Base-by-base conservation (phyloP, 2,113 vertebrate genomes). In the Onychostruthus taczanowskii region DNA sequence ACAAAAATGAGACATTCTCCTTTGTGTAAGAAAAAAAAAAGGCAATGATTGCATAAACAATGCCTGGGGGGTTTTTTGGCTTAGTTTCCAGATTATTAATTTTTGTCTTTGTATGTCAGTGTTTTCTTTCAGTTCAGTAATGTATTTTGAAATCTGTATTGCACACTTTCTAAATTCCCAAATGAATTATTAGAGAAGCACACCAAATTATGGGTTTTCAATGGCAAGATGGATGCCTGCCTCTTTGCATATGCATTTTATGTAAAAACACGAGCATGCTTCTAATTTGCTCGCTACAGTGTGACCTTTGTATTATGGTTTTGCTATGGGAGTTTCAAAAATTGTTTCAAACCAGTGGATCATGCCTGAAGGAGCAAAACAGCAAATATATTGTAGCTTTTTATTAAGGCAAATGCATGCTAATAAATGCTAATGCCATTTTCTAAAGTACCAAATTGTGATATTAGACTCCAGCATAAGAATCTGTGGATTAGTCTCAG, bases 361-460 rank as follows among this genome's bases (percentile, higher is more conserved):
- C 75, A 27, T 63, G 83, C 84, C 93, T 80, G 73, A 92, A 93
- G 84, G 53, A 97, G 91, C 21, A 94, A 93, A 96, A 61, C 44
- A 94, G 15, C 44, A 89, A 93, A 96, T 59, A 88, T 17, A 87
- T 63, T 62, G 41, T 80, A 92, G 78, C 30, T 94, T 92, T 97
- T 96, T 94, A 92, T 95, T 95, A 94, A 92, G 80, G 37, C 47
- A 96, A 96, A 96, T 95, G 66, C 76, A 97, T 97, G 84, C 33
- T 97, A 97, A 97, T 96, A 58, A 59, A 78, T 94, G 77, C 81
- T 94, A 80, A 93, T 94, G 10, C 22, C 7, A 63, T 87, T 89
- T 96, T 88, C 67, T 69, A 37, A 94, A 74, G 56, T 89, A 62
- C 24, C 20, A 70, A 83, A 59, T n/a, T 72, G 31, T 52, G 47